Evolutionary conservation across 2,888 invertebrate species (phyloP).

Genomic region (Scrobipalpa atriplicella): DNA sequence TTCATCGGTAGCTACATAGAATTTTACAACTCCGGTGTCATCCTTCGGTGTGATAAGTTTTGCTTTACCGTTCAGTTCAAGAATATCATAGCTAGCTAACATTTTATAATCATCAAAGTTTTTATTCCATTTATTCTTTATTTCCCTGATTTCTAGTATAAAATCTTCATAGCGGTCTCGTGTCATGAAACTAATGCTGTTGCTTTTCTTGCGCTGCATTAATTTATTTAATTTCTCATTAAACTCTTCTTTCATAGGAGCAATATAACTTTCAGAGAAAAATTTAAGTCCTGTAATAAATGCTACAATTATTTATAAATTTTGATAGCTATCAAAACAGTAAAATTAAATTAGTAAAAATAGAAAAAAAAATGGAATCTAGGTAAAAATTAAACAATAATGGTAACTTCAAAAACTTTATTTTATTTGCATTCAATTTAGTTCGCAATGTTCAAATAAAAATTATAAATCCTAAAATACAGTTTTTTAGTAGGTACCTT

Average conservation of each 20-base stretch:
- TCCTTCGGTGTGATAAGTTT: slow-evolving; percentile 58
- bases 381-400: too few species aligned
- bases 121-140: slow-evolving; percentile 55
- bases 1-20: slow-evolving; percentile 61
- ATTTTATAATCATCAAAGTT: slow-evolving; percentile 63
- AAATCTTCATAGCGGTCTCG: slow-evolving; percentile 56
- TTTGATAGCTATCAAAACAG: background rate
- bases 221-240: slow-evolving; percentile 54
- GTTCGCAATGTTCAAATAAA: too few species aligned
- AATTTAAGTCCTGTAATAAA: slow-evolving; percentile 47
- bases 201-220: slow-evolving; percentile 58
- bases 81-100: slow-evolving; percentile 61
- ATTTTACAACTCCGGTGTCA: slow-evolving; percentile 50
- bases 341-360: background rate
- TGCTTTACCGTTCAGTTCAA: slow-evolving; percentile 52
- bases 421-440: too few species aligned
- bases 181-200: slow-evolving; percentile 60
- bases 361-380: too few species aligned
- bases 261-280: slow-evolving; percentile 45
- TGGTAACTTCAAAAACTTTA: too few species aligned
- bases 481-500: too few species aligned
- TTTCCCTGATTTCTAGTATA: slow-evolving; percentile 56
- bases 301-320: background rate
- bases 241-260: slow-evolving; percentile 60
- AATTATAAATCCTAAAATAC: too few species aligned